phyloP scores from a whole-genome alignment of 1,140 invertebrate species.

The Hyphantria cunea region DNA sequence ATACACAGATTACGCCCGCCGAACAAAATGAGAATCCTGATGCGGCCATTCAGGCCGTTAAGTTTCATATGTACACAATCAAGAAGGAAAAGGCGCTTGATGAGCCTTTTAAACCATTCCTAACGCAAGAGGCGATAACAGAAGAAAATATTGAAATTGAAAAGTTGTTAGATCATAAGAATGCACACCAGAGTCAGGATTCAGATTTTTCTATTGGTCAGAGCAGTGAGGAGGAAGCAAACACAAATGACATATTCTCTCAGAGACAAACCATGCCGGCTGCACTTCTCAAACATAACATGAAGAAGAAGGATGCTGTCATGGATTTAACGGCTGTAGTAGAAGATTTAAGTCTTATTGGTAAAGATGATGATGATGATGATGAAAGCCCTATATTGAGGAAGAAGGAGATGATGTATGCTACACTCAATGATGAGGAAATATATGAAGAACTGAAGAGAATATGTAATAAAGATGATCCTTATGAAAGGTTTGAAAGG shows the following conservation, averaged over 20 bases:
- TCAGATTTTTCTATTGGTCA: slow-evolving; percentile 79
- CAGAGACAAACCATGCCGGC: slow-evolving; percentile 76
- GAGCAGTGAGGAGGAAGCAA: slow-evolving; percentile 75
- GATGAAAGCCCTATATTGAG: slow-evolving; percentile 82
- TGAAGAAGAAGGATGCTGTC: slow-evolving; percentile 71
- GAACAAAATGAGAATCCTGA: slow-evolving; percentile 96
- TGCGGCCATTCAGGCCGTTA: slow-evolving; percentile 92
- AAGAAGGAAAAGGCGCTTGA: slow-evolving; percentile 86
- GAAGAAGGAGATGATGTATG: slow-evolving; percentile 81
- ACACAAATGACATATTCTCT: slow-evolving; percentile 52
- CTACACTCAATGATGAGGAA: slow-evolving; percentile 89
- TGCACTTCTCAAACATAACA: slow-evolving; percentile 57
- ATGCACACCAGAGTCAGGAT: slow-evolving; percentile 85
- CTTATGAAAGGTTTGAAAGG: slow-evolving; percentile 89
- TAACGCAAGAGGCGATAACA: slow-evolving; percentile 89
- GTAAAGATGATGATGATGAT: slow-evolving; percentile 49
- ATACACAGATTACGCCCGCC: slow-evolving; percentile 92
- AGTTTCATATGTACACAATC: slow-evolving; percentile 94
- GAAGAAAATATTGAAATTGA: slow-evolving; percentile 91
- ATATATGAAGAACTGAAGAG: slow-evolving; percentile 91
- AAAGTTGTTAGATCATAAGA: slow-evolving; percentile 86
- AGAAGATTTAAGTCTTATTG: slow-evolving; percentile 68
- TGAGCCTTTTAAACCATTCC: slow-evolving; percentile 88
- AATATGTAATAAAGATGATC: slow-evolving; percentile 90
- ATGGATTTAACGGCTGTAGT: slow-evolving; percentile 71